Percentiles rank a stretch among this genome's conserved stretches.
Conservation (phyloP, 2,113 vertebrate genomes). For the Neolamprologus devosi region DNA sequence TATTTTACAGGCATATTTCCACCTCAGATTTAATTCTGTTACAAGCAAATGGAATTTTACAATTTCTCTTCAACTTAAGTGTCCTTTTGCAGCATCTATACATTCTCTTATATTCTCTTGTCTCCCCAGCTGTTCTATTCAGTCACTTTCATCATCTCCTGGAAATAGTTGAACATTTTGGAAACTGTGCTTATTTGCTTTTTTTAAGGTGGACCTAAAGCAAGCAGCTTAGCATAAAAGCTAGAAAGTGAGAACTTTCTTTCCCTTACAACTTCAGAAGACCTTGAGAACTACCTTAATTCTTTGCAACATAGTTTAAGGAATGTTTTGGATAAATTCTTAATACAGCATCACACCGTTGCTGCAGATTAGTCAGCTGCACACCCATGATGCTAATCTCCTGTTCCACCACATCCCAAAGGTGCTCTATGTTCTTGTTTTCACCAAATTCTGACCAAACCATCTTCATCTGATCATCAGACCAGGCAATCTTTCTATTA, state of each 20-base stretch:
- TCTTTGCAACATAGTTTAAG: neutral
- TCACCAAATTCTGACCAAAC: neutral
- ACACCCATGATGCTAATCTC: neutral
- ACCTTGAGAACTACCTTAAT: neutral
- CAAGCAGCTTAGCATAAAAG: neutral
- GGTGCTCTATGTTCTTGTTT: neutral
- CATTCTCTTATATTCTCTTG: neutral
- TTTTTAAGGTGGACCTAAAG: neutral
- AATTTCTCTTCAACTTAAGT: neutral
- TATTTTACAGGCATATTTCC: neutral
- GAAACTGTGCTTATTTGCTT: neutral
- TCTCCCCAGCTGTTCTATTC: neutral
- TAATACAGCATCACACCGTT: neutral
- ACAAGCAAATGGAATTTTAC: neutral
- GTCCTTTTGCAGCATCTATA: conserved; percentile 10
- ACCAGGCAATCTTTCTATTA: neutral
- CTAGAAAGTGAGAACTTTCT: neutral
- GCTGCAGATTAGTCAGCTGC: neutral
- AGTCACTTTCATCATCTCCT: neutral
- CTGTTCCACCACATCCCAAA: neutral
- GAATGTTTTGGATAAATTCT: neutral
- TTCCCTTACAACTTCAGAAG: neutral
- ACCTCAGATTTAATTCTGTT: neutral
- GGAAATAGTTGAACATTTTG: neutral
- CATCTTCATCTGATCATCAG: neutral